Evolutionary conservation across 2,113 vertebrate genomes (phyloP).

Genomic region (Antechinus stuartii): DNA sequence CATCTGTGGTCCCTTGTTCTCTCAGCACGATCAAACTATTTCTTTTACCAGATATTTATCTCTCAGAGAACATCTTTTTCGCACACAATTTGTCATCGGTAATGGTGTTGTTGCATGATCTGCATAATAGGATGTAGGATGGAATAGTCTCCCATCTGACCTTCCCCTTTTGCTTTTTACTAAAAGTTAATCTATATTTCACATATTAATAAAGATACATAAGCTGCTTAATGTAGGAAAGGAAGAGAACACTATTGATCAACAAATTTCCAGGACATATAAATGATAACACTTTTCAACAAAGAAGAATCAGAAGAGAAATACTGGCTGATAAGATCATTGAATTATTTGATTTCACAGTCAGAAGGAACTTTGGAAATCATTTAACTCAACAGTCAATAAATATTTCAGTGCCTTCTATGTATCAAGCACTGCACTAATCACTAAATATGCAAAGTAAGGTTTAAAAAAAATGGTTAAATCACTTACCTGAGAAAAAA

Average conservation of each 20-base stretch:
- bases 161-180: not conserved
- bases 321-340: not conserved
- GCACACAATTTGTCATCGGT: not conserved
- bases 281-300: not conserved
- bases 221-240: not conserved
- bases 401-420: not conserved
- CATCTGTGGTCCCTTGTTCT: not conserved
- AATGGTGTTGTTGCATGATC: not conserved
- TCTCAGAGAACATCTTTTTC: not conserved
- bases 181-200: not conserved
- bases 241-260: not conserved
- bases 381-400: not conserved
- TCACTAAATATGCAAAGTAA: not conserved
- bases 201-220: not conserved
- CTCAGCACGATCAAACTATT: not conserved
- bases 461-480: not conserved
- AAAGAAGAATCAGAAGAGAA: not conserved
- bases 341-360: not conserved
- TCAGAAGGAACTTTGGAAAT: not conserved
- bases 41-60: not conserved
- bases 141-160: not conserved
- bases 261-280: not conserved
- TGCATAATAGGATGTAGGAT: not conserved
- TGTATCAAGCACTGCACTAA: not conserved
- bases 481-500: not conserved